Evolutionary conservation across 1,140 invertebrate species (phyloP).

Genomic region (Dreissena rostriformis): DNA sequence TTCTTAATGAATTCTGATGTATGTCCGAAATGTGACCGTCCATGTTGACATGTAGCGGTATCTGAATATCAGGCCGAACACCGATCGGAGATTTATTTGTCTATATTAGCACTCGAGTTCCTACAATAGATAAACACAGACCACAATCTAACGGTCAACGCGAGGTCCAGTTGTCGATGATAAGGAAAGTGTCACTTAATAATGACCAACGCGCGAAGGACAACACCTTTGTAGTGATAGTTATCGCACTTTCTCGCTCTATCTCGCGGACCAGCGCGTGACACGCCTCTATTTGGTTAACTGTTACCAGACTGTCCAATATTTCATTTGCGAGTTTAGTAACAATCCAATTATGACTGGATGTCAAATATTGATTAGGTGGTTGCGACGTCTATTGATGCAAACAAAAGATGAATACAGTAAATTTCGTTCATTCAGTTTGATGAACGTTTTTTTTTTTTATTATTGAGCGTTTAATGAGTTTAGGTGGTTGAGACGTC

Average conservation of each 20-base stretch:
- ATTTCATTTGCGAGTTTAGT: neutral
- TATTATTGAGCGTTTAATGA: too few species aligned
- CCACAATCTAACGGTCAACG: conserved; percentile 13
- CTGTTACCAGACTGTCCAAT: conserved; percentile 18
- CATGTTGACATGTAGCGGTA: conserved; percentile 25
- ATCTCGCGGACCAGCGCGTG: conserved; percentile 31
- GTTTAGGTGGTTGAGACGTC: too few species aligned
- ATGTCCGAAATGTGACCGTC: neutral
- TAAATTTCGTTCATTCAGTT: too few species aligned
- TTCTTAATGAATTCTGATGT: too few species aligned
- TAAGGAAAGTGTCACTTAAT: conserved; percentile 36
- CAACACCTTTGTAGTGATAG: conserved; percentile 28
- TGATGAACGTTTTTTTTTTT: too few species aligned
- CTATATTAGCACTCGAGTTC: conserved; percentile 42
- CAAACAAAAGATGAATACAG: too few species aligned
- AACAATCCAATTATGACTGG: too few species aligned
- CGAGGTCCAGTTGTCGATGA: neutral
- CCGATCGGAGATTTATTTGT: conserved; percentile 10
- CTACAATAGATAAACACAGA: conserved; percentile 28
- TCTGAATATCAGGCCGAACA: conserved; percentile 8
- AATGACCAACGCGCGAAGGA: conserved; percentile 24
- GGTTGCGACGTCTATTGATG: too few species aligned
- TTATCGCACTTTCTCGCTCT: conserved; percentile 48
- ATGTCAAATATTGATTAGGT: too few species aligned
- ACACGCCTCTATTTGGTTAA: conserved; percentile 42